phyloP scores from a whole-genome alignment of 2,113 vertebrate species.

The Hemiprocne comata region DNA sequence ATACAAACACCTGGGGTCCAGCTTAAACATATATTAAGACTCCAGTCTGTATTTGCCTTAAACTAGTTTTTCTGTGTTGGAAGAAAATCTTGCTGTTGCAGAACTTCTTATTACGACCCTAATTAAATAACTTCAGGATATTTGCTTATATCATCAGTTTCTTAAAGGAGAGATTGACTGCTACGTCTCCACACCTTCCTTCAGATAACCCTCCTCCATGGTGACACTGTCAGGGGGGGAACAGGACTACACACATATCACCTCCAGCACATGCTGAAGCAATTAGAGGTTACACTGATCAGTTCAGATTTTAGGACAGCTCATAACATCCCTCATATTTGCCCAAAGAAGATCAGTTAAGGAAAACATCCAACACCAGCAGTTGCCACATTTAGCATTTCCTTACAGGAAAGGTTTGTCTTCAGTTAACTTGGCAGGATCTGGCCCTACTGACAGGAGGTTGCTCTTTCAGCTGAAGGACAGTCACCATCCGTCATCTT shows the following conservation, averaged over 20 bases:
- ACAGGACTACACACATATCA: fast-evolving
- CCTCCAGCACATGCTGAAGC: neutral
- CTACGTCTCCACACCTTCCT: neutral
- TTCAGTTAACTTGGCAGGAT: neutral
- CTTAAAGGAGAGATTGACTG: neutral
- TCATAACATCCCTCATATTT: neutral
- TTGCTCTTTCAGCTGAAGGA: neutral
- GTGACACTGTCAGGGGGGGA: neutral
- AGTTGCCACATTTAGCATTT: neutral
- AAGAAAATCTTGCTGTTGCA: neutral
- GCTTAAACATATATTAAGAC: fast-evolving
- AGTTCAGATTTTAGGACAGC: neutral
- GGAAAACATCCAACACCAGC: neutral
- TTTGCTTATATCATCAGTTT: neutral
- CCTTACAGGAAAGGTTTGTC: neutral
- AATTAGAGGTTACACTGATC: neutral
- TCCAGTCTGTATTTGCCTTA: neutral
- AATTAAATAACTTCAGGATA: neutral
- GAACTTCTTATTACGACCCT: neutral
- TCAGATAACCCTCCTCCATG: neutral
- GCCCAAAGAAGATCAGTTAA: neutral
- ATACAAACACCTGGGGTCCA: neutral
- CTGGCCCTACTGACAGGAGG: neutral
- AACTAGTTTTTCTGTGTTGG: fast-evolving
- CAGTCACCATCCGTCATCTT: neutral